A percentile compares a stretch with the other conserved stretches of the same genome.
Evolutionary conservation across 1,140 invertebrate genomes (phyloP).

Genomic region (Tetranychus urticae): DNA sequence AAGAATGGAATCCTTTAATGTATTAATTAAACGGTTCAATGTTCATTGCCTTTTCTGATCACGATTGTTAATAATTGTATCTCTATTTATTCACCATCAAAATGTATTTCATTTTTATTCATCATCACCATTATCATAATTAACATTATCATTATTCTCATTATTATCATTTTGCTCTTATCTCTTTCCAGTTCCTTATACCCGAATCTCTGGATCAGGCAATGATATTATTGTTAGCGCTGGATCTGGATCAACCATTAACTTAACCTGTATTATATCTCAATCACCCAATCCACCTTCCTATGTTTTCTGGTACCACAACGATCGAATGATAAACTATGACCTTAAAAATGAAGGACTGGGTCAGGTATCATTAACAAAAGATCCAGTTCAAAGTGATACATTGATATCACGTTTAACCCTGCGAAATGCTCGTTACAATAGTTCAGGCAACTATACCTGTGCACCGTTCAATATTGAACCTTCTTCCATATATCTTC

Average conservation of each 20-base stretch:
- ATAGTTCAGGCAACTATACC: conserved; percentile 65
- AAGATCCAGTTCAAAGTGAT: conserved; percentile 7
- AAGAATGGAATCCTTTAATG: no score
- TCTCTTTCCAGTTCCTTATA: conserved; percentile 44
- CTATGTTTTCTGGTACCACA: conserved; percentile 64
- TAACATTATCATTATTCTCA: no score
- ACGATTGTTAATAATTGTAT: no score
- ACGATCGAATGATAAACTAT: conserved; percentile 20
- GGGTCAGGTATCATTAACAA: conserved; percentile 9
- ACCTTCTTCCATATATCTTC: conserved; percentile 41
- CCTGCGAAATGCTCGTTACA: conserved; percentile 32
- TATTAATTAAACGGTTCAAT: no score
- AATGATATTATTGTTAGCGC: conserved; percentile 70
- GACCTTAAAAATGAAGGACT: conserved; percentile 5
- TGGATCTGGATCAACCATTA: conserved; percentile 72
- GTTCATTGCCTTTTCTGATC: no score
- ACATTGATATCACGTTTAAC: conserved; percentile 28
- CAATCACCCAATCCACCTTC: conserved; percentile 70
- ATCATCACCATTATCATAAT: no score
- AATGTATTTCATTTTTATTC: no score
- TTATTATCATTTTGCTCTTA: no score
- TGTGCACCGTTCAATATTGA: conserved; percentile 59
- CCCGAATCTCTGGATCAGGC: conserved; percentile 53
- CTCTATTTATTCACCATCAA: no score
- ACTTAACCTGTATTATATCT: conserved; percentile 66